Base-by-base conservation (phyloP, 2,888 invertebrate species). In the Tetragnatha montana region DNA sequence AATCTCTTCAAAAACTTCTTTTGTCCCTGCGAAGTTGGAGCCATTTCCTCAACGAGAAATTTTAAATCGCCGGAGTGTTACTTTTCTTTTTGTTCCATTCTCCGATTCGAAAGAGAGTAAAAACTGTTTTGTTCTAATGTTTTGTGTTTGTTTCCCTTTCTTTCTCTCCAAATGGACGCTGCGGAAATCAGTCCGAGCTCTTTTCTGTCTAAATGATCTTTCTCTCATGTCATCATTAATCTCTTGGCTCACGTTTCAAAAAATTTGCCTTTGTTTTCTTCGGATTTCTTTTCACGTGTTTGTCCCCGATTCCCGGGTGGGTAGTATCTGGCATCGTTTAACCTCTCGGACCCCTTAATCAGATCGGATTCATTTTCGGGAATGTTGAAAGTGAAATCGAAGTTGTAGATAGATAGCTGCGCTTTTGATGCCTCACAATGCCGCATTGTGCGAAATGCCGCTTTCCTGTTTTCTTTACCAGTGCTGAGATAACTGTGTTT, bases 141-240 rank as follows among this genome's bases (percentile, higher is more conserved):
- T 68, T 74, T 74, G 35, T 69, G 50, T 81, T 81, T 70, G 81
- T 81, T 81, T 70, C 49, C n/a, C 74, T 75, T 75, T 68, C 68
- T 80, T 80, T 80, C 35, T 80, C 21, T 68, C 19, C 80, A 80
- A 80, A 80, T 51, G 60, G 68, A 68, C n/a, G 78, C 60, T 60
- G 51, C 73, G 68, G 80, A 87, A 87, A 81, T 87, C 74, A 68
- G 19, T 69, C 73, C 87, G 51, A 69, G 47, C 19, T 35, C 22
- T 78, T 70, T 79, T 80, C 60, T 47, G 73, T 80, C 69, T 74
- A 81, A 87, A 87, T 81, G 87, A 74, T 87, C 87, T 80, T 87
- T 87, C 80, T 68, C 60, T 74, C 50, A 35, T 76, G 68, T 51
- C 73, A 81, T 71, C 87, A 87, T 87, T 87, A 81, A 87, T 87